These are phyloP conservation scores for Labrus mixtus DNA, from an alignment of 2,113 vertebrate genomes.

Conservation along the genomic window DNA sequence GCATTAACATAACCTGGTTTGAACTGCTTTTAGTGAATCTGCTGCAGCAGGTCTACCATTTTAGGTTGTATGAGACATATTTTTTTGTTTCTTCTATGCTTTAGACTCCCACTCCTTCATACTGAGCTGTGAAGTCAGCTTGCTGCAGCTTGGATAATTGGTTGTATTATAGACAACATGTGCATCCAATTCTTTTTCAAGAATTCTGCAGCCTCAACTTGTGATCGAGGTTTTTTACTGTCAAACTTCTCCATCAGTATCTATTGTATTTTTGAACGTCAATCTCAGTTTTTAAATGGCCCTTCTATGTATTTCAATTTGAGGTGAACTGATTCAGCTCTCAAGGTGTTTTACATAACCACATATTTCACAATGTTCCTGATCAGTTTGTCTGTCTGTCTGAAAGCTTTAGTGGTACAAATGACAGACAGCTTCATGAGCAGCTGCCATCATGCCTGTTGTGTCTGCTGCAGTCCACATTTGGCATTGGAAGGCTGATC, in stretches of 20 bases:
- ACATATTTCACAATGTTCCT: neutral
- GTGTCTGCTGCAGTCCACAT: conserved; percentile 1
- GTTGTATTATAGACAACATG: conserved; percentile 28
- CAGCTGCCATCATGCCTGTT: conserved; percentile 32
- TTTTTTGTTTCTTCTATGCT: neutral
- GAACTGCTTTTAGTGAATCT: no score
- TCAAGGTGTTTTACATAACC: neutral
- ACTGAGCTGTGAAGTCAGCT: conserved; percentile 23
- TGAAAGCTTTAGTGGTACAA: neutral
- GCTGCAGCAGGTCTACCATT: neutral
- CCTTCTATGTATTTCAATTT: neutral
- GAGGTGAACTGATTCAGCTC: neutral
- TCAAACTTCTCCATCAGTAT: neutral
- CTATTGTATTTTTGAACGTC: neutral
- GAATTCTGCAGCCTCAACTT: conserved; percentile 4
- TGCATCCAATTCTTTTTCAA: conserved; percentile 17
- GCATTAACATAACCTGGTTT: no score
- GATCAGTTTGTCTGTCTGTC: neutral
- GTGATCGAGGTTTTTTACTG: neutral
- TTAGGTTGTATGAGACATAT: neutral
- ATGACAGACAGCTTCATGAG: conserved; percentile 1
- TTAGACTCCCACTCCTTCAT: neutral
- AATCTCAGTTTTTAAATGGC: neutral
- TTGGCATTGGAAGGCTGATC: neutral
- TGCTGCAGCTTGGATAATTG: conserved; percentile 23